Conservation (phyloP, 1,140 invertebrate genomes). For the Elymnias hypermnestra region DNA sequence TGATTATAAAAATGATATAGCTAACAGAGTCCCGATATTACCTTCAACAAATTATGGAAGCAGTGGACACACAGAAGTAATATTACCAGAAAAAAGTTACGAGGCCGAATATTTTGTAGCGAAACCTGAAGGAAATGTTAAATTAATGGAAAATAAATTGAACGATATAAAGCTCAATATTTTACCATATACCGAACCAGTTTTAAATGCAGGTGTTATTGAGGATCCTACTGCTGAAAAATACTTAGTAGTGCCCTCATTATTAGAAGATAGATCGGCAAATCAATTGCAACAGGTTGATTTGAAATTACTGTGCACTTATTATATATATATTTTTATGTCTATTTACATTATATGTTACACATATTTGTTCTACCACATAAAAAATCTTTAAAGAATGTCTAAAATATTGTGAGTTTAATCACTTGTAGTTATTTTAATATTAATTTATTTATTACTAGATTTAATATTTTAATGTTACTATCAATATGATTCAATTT, state of each 20-base stretch:
- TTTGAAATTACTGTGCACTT: constrained; percentile 64
- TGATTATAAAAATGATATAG: constrained; percentile 4
- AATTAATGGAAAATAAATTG: neutral
- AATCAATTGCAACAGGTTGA: constrained; percentile 56
- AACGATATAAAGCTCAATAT: constrained; percentile 1
- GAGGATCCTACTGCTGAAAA: constrained; percentile 8
- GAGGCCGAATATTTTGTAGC: constrained; percentile 36
- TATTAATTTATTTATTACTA: constrained; percentile 16
- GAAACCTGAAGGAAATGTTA: constrained; percentile 6
- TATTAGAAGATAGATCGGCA: constrained; percentile 35
- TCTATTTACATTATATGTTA: constrained; percentile 59
- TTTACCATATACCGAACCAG: neutral
- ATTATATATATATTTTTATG: constrained; percentile 61
- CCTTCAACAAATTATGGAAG: constrained; percentile 28
- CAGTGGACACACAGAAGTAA: constrained; percentile 23
- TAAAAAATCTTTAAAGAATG: constrained; percentile 43
- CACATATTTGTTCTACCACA: constrained; percentile 53
- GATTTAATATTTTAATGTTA: constrained; percentile 10
- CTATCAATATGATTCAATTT: constrained; percentile 9
- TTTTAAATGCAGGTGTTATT: constrained; percentile 10
- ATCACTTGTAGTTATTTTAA: constrained; percentile 25
- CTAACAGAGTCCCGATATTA: too few species aligned
- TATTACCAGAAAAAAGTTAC: constrained; percentile 40
- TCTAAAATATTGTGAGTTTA: constrained; percentile 48
- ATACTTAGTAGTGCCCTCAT: constrained; percentile 9